These are phyloP conservation scores for Spodoptera frugiperda DNA, from an alignment of 1,140 invertebrate species.

Conservation along the genomic window DNA sequence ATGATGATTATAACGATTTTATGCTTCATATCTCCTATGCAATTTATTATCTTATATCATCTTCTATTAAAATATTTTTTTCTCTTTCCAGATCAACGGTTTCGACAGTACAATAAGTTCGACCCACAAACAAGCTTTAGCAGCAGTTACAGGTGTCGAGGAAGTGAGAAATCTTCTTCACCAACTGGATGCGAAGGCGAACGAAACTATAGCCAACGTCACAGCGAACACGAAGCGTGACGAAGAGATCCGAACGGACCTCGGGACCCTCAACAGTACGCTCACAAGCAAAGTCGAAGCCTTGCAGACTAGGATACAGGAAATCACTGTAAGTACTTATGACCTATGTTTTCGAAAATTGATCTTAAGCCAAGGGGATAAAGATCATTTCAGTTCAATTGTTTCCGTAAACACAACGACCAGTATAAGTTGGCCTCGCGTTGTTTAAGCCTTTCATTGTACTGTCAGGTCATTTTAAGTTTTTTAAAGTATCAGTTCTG, in stretches of 20 bases:
- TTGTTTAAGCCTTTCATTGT: too few species aligned
- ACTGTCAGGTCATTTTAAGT: too few species aligned
- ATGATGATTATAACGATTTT: too few species aligned
- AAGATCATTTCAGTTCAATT: background rate
- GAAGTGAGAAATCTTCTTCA: constrained; percentile 69
- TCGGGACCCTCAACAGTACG: constrained; percentile 65
- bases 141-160: constrained; percentile 71
- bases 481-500: too few species aligned
- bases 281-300: constrained; percentile 65
- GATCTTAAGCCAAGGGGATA: background rate
- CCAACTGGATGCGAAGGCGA: constrained; percentile 68
- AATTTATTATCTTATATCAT: too few species aligned
- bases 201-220: constrained; percentile 75
- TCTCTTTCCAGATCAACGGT: constrained; percentile 68
- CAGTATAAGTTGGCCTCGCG: too few species aligned
- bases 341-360: background rate
- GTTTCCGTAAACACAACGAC: too few species aligned
- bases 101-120: constrained; percentile 72
- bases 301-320: constrained; percentile 68
- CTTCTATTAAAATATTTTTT: too few species aligned
- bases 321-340: constrained; percentile 67
- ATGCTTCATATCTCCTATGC: too few species aligned
- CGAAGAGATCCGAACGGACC: constrained; percentile 63
- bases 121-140: constrained; percentile 69
- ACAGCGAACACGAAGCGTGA: constrained; percentile 61